phyloP scores from a whole-genome alignment of 2,888 invertebrate genomes.

The Deilephila porcellus region DNA sequence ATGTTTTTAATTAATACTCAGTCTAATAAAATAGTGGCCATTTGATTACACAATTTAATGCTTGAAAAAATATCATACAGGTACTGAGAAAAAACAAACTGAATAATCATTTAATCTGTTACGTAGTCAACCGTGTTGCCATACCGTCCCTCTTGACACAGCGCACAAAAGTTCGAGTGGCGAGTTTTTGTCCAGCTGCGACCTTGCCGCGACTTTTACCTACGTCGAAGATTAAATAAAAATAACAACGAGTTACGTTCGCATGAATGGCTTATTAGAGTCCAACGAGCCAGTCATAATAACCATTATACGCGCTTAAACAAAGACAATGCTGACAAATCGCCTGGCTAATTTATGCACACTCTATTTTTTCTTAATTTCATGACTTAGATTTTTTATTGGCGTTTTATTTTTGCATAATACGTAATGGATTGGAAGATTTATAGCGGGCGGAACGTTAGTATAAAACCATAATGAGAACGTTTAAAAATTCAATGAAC shows the following conservation, averaged over 20 bases:
- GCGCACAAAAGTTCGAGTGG: constrained; percentile 45
- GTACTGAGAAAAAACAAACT: too few species aligned
- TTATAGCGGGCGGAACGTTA: neutral
- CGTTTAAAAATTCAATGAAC: too few species aligned
- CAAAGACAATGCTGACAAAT: constrained; percentile 25
- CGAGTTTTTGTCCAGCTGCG: constrained; percentile 51
- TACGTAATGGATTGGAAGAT: neutral
- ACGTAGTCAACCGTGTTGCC: constrained; percentile 30
- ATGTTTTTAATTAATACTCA: too few species aligned
- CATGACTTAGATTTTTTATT: constrained; percentile 2
- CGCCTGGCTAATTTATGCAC: constrained; percentile 14
- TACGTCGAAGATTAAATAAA: constrained; percentile 54
- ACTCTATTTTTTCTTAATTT: constrained; percentile 12
- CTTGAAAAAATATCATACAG: too few species aligned
- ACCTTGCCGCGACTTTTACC: constrained; percentile 64
- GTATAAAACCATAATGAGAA: neutral
- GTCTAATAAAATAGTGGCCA: too few species aligned
- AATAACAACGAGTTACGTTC: constrained; percentile 46
- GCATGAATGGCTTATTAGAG: constrained; percentile 54
- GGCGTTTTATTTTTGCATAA: constrained; percentile 1
- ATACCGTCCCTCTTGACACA: constrained; percentile 43
- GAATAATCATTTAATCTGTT: too few species aligned
- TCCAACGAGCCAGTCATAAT: constrained; percentile 56
- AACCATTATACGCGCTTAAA: constrained; percentile 32
- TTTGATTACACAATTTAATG: too few species aligned